Evolutionary conservation across 2,888 invertebrate species (phyloP).

Genomic region (Oxycera nigricornis): DNA sequence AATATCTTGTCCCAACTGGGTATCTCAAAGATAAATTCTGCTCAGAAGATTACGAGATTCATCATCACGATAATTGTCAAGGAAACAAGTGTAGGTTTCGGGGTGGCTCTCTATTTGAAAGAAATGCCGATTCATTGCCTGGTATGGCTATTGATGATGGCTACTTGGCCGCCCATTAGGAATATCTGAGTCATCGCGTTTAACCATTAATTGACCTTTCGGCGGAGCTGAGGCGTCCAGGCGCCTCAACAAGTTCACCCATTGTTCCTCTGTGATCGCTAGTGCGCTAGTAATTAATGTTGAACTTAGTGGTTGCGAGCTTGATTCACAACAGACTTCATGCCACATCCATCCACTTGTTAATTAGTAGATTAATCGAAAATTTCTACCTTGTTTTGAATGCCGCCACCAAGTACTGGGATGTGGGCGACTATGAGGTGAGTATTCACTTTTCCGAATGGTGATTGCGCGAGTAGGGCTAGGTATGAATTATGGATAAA

Average conservation of each 20-base stretch:
- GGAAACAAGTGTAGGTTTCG: too few species aligned
- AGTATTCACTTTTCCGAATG: not conserved
- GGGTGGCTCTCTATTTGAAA: too few species aligned
- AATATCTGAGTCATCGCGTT: conserved; percentile 7
- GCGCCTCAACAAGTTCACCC: not conserved
- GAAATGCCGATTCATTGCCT: too few species aligned
- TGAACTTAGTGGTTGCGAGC: not conserved
- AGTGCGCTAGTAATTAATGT: conserved; percentile 10
- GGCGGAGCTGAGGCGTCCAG: conserved; percentile 9
- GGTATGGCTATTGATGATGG: too few species aligned
- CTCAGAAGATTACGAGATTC: too few species aligned
- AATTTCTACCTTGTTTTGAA: conserved; percentile 7
- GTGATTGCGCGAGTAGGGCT: not conserved
- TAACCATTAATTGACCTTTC: conserved; percentile 21
- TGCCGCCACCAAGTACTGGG: conserved; percentile 13
- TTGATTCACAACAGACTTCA: not conserved
- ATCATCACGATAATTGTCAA: too few species aligned
- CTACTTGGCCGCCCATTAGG: too few species aligned
- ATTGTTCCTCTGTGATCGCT: not conserved
- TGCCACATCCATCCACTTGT: not conserved
- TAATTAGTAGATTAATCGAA: not conserved
- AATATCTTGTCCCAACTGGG: too few species aligned
- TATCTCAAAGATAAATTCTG: too few species aligned
- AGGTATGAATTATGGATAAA: not conserved
- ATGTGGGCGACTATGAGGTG: conserved; percentile 12